Percentiles rank a stretch among this genome's conserved stretches.
Conservation (phyloP, 2,113 vertebrate species). For the Salminus brasiliensis region DNA sequence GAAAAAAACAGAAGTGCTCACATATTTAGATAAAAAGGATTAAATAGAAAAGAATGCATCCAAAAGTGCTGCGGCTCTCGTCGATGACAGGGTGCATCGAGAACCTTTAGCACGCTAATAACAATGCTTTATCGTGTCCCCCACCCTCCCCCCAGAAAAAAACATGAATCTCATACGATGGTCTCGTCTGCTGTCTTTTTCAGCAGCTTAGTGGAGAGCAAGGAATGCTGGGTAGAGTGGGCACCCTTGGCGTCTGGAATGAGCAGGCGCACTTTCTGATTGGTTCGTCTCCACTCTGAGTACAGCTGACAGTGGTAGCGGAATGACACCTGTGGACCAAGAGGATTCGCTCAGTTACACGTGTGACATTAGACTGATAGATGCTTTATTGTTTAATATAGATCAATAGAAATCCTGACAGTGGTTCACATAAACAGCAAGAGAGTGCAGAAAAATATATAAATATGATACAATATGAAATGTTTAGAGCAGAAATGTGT, state of each 20-base stretch:
- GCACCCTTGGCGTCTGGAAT: slow-evolving; percentile 78
- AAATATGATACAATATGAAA: too few species aligned
- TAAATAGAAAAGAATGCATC: slow-evolving; percentile 53
- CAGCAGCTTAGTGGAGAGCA: slow-evolving; percentile 82
- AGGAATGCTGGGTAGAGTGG: slow-evolving; percentile 81
- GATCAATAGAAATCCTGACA: too few species aligned
- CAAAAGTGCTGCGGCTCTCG: slow-evolving; percentile 58
- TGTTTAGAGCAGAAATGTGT: too few species aligned
- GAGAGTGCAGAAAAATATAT: too few species aligned
- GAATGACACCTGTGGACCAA: slow-evolving; percentile 86
- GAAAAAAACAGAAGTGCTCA: slow-evolving; percentile 53
- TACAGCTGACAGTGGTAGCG: slow-evolving; percentile 98
- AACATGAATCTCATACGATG: slow-evolving; percentile 79
- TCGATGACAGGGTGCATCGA: slow-evolving; percentile 9
- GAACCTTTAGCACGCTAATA: slow-evolving; percentile 45
- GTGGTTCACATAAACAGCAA: too few species aligned
- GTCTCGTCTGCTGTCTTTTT: slow-evolving; percentile 88
- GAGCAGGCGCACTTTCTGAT: slow-evolving; percentile 92
- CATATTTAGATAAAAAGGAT: slow-evolving; percentile 52
- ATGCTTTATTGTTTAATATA: not conserved
- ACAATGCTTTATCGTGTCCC: not conserved
- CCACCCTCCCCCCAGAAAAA: not conserved
- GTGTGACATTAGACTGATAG: not conserved
- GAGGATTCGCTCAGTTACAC: not conserved
- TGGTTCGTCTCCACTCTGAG: slow-evolving; percentile 93